Evolutionary conservation across 1,140 invertebrate species (phyloP), one percentile per base, ranked within the genome.

Genomic region (Hyles vespertilio): DNA sequence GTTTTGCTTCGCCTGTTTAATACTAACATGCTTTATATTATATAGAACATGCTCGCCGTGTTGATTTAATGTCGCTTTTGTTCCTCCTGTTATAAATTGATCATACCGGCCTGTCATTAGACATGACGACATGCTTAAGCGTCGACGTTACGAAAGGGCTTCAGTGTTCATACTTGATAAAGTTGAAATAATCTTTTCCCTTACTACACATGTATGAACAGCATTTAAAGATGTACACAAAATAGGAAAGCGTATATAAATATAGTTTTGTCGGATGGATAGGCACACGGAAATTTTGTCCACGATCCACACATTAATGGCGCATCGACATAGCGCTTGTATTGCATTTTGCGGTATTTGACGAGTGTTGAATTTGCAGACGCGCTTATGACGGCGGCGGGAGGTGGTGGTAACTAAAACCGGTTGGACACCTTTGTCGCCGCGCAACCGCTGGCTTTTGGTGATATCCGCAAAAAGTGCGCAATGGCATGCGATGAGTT

Each of bases 391-490:
- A 84, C 61, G 69, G 70, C 55, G 53, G 53, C 65, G 68, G 66
- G 70, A 72, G 67, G 75, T 71, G 79, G 73, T 74, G 73, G 80
- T 78, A 72, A 84, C 78, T 69, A 51, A 84, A 87, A 87, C 84
- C 84, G 84, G 84, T 85, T 76, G 80, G 70, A 79, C 81, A 84
- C 80, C 84, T 87, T 81, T 82, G 79, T 75, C 67, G 72, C 69
- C 63, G 74, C 69, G 64, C 71, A 67, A 79, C 79, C 76, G 72
- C 74, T 72, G 73, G 68, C 75, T 85, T 84, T 87, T 79, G 79
- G 82, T 81, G 81, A 83, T 81, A 85, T 82, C 72, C 75, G 76
- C 82, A 87, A 87, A 87, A 85, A 87, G 72, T 81, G 67, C 74
- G 77, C 76, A 73, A 71, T 69, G 72, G 70, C 74, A 79, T 79